Base-by-base conservation (phyloP, 2,113 vertebrate species). In the Alaudala cheleensis region DNA sequence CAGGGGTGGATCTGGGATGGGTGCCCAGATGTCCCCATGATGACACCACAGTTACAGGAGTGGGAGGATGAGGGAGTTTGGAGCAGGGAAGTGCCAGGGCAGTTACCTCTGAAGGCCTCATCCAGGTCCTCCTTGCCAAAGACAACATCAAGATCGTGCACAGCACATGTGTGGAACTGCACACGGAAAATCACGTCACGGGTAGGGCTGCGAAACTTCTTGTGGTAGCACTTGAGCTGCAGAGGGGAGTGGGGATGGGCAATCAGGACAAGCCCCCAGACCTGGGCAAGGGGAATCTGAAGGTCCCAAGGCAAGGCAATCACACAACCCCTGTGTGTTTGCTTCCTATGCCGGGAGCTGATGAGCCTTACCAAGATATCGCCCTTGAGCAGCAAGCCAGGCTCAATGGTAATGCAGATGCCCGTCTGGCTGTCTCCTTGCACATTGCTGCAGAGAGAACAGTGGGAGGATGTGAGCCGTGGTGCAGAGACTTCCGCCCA, bases 321-420 rank as follows among this genome's bases (percentile, higher is more conserved):
- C 39, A 80, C 64, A n/a, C 3, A 0, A n/a, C 22, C 45, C 8
- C 39, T 3, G 9, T 22, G 31, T 70, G 45, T 29, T 85, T 20
- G 45, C 33, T 85, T 20, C 39, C 60, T 19, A 3, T 0, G 0
- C 2, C 0, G 1, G 39, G 20, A 29, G 42, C 15, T 3, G 5
- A 80, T 0, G 20, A n/a, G 77, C 28, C 99, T 99, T 98, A 99
- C 99, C 99, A 99, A 96, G 90, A 99, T 99, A 97, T 99, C 99
- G 1, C 99, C 99, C 93, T 99, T 99, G 86, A 99, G 97, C 69
- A 99, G 99, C 69, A 99, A 98, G 23, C 99, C 99, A 0, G 99
- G 99, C 88, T 99, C 99, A 1, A 99, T 99, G 95, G 99, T 99
- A 98, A 99, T 99, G 93, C 99, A 99, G 98, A 99, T 99, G 94